A percentile compares a stretch with the other conserved stretches of the same genome.
These are phyloP conservation scores for Parnassius smintheus DNA, from an alignment of 2,888 invertebrate genomes.

Conservation along the genomic window DNA sequence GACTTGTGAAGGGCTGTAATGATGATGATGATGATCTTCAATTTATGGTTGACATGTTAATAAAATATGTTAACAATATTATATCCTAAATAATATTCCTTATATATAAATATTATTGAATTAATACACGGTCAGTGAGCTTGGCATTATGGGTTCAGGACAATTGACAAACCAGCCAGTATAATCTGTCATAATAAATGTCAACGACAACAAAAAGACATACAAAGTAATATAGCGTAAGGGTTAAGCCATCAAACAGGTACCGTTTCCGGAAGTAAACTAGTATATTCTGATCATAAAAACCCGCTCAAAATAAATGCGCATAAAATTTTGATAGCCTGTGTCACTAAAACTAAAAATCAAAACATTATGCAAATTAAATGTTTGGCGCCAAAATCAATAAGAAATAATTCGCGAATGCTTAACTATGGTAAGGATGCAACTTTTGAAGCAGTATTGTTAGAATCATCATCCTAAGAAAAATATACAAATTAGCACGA, in stretches of 20 bases:
- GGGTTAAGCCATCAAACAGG: conserved; percentile 50
- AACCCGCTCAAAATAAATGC: conserved; percentile 10
- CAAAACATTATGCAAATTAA: neutral
- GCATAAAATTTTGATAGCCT: conserved; percentile 17
- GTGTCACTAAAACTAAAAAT: neutral
- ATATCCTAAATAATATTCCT: neutral
- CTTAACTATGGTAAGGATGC: conserved; percentile 1
- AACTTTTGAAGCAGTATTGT: neutral
- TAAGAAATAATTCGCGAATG: neutral
- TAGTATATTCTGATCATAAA: conserved; percentile 14
- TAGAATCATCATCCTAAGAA: neutral
- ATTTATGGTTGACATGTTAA: too few relatives aligned
- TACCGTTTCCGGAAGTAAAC: conserved; percentile 56
- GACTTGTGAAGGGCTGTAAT: too few relatives aligned
- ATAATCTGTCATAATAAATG: conserved; percentile 36
- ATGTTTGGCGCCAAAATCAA: neutral
- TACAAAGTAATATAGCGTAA: conserved; percentile 4
- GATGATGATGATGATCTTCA: too few relatives aligned
- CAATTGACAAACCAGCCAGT: neutral
- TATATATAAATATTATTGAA: too few relatives aligned
- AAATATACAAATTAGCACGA: too few relatives aligned
- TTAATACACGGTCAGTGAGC: too few relatives aligned
- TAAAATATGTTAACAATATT: neutral
- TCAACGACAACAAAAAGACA: conserved; percentile 3
- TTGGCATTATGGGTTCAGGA: too few relatives aligned